Evolutionary conservation across 2,888 invertebrate species (phyloP), one percentile per base, ranked within the genome.

Genomic region (Mellilla xanthometata): DNA sequence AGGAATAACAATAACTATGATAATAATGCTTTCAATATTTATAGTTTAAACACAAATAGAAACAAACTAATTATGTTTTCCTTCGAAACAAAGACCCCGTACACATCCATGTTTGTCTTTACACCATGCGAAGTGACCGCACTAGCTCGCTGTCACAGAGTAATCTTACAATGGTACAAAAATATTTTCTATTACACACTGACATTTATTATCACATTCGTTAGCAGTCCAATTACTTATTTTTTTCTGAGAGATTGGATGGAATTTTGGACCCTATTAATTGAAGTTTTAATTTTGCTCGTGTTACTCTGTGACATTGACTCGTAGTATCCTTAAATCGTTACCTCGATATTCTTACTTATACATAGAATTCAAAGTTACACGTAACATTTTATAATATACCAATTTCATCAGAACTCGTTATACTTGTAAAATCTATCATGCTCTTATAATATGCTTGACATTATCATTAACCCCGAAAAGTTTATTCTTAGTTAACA

Each of bases 41-140:
- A 52, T 48, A 55, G 56, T 51, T 49, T 56, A 52, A 54, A 54
- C 60, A 61, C 54, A 50, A 50, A 58, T 49, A 52, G 49, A 58
- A 49, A 52, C 50, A 70, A 73, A 76, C 86, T 87, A 86, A 86
- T 87, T 87, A 87, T 86, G 86, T 83, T 85, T 81, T 81, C 79
- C 76, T 62, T 62, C 54, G 83, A 88, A 89, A 88, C 88, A 87
- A 77, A 85, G 89, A 86, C 78, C 88, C 89, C 88, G 88, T 89
- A 89, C 88, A 61, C 76, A 81, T 84, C 88, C 75, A 81, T 84
- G 88, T 87, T 88, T 79, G 69, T 60, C 53, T 54, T 59, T 48
- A 64, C 65, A 65, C 63, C 53, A 64, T 66, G 74, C 71, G 60
- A 68, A 72, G 72, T 77, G 77, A 76, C 68, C 56, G 32, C 6